phyloP scores from a whole-genome alignment of 2,113 vertebrate genomes.

The Pangasianodon gigas region DNA sequence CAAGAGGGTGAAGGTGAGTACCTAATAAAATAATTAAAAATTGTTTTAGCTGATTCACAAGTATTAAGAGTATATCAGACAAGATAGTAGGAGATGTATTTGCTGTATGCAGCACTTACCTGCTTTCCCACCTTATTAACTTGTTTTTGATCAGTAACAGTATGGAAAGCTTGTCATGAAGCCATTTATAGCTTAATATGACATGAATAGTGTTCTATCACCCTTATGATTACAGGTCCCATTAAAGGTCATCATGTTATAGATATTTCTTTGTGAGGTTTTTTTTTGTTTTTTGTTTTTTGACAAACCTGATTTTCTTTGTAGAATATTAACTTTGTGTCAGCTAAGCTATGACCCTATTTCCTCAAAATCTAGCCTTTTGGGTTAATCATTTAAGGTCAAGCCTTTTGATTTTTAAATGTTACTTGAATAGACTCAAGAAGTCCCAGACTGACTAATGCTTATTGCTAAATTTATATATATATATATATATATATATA shows the following conservation, averaged over 20 bases:
- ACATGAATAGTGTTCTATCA: neutral
- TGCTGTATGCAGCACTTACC: neutral
- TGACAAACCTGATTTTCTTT: neutral
- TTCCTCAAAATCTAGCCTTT: neutral
- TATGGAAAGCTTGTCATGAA: neutral
- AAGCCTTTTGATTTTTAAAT: neutral
- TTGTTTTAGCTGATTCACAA: neutral
- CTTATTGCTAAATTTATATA: no score
- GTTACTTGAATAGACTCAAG: neutral
- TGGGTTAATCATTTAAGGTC: neutral
- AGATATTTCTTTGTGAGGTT: neutral
- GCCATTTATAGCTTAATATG: neutral
- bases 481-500: no score
- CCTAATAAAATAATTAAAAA: neutral
- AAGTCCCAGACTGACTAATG: neutral
- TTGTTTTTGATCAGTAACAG: neutral
- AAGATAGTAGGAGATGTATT: neutral
- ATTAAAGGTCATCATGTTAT: neutral
- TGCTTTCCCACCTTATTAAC: neutral
- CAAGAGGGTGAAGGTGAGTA: slow-evolving; percentile 88
- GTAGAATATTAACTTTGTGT: neutral
- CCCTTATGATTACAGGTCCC: neutral
- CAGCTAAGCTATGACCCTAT: neutral
- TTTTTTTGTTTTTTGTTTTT: neutral
- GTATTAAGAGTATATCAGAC: neutral